Evolutionary conservation across 2,113 vertebrate species (phyloP).

Genomic region (Paraplagusia blochii): DNA sequence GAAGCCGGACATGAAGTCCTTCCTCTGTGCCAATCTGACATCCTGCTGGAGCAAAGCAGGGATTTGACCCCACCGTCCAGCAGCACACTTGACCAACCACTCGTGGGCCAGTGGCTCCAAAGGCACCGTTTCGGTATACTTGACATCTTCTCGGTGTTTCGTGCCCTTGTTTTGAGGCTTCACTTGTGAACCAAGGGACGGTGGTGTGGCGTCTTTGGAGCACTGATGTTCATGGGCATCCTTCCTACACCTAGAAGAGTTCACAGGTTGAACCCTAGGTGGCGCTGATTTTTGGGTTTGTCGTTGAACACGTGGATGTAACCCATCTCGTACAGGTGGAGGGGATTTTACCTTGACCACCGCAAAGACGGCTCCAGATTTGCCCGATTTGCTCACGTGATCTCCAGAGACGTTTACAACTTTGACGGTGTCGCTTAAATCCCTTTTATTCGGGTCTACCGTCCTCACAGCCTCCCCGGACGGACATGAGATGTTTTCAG

Average conservation of each 20-base stretch:
- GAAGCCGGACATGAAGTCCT: slow-evolving; percentile 91
- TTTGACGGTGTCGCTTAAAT: slow-evolving; percentile 48
- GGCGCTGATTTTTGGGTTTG: slow-evolving; percentile 58
- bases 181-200: slow-evolving; percentile 42
- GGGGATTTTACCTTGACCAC: slow-evolving; percentile 66
- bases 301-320: neutral
- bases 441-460: neutral
- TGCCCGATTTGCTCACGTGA: slow-evolving; percentile 30
- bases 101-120: slow-evolving; percentile 83
- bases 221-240: slow-evolving; percentile 37
- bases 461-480: slow-evolving; percentile 1
- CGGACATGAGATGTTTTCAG: neutral
- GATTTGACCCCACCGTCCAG: slow-evolving; percentile 86
- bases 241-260: slow-evolving; percentile 4
- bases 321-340: neutral
- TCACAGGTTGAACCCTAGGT: neutral
- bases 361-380: slow-evolving; percentile 66
- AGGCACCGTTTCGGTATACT: slow-evolving; percentile 67
- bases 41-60: slow-evolving; percentile 82
- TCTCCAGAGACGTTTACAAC: slow-evolving; percentile 56
- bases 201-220: slow-evolving; percentile 34
- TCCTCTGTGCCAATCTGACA: slow-evolving; percentile 75
- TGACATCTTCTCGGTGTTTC: slow-evolving; percentile 68
- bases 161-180: slow-evolving; percentile 52
- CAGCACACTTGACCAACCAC: slow-evolving; percentile 84